Evolutionary conservation across 2,797 vertebrate species (phyloP).

Genomic region (Eulemur rubriventer): DNA sequence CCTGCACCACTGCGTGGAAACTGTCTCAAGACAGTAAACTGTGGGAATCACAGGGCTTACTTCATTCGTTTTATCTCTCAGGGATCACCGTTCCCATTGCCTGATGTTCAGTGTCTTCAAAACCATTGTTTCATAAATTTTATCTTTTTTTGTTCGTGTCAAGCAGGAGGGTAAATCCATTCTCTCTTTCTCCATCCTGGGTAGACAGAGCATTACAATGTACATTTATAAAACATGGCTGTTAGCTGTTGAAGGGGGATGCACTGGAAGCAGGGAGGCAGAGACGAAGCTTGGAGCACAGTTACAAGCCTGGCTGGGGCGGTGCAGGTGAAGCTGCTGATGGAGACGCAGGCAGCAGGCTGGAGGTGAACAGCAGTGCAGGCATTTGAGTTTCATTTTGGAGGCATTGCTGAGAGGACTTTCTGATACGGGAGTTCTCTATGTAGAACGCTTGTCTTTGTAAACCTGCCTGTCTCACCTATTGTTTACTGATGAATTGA

Average conservation of each 20-base stretch:
- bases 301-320: neutral
- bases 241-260: neutral
- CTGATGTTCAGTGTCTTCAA: neutral
- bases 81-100: neutral
- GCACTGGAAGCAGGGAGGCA: neutral
- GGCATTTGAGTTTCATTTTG: neutral
- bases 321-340: neutral
- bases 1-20: neutral
- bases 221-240: neutral
- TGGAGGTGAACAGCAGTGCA: fast-evolving
- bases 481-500: neutral
- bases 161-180: neutral
- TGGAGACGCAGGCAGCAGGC: fast-evolving
- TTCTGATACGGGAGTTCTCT: neutral
- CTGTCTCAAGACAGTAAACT: neutral
- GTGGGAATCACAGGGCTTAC: neutral
- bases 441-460: fast-evolving
- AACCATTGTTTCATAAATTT: neutral
- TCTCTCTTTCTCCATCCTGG: neutral
- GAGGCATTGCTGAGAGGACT: neutral
- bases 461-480: neutral
- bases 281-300: neutral
- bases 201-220: neutral
- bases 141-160: neutral
- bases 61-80: neutral